Evolutionary conservation across 2,797 vertebrate genomes (phyloP).

Genomic region (Tadarida brasiliensis): DNA sequence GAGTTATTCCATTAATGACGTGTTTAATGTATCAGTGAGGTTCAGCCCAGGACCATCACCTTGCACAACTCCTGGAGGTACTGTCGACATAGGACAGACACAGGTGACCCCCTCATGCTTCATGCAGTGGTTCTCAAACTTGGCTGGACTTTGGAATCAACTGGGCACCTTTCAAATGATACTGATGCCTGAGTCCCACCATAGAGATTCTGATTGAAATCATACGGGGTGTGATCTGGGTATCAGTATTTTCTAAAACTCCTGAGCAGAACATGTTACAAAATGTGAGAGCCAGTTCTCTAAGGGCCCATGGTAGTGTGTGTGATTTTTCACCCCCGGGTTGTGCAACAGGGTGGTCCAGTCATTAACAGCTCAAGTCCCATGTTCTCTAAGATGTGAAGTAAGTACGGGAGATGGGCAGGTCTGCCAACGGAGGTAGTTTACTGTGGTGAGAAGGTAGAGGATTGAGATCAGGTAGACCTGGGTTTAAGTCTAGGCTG

Average conservation of each 20-base stretch:
- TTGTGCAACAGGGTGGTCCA: neutral
- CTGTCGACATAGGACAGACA: neutral
- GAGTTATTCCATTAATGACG: neutral
- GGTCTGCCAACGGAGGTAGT: neutral
- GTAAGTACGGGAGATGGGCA: rapidly evolving
- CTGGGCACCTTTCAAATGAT: neutral
- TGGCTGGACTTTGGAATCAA: neutral
- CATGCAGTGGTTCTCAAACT: neutral
- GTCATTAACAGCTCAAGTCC: neutral
- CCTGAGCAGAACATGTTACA: neutral
- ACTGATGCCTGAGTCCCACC: neutral
- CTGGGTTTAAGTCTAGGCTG: neutral
- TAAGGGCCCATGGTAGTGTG: neutral
- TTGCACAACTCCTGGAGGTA: neutral
- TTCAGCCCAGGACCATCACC: neutral
- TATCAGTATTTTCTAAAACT: neutral
- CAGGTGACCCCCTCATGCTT: neutral
- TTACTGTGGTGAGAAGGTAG: neutral
- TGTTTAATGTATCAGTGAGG: neutral
- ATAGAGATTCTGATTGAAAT: neutral
- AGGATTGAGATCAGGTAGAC: neutral
- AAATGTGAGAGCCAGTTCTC: neutral
- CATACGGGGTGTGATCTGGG: neutral
- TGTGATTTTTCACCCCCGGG: neutral
- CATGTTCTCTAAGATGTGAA: neutral